Evolutionary conservation across 1,140 invertebrate species (phyloP).

Genomic region (Drosophila nigromelanica): DNA sequence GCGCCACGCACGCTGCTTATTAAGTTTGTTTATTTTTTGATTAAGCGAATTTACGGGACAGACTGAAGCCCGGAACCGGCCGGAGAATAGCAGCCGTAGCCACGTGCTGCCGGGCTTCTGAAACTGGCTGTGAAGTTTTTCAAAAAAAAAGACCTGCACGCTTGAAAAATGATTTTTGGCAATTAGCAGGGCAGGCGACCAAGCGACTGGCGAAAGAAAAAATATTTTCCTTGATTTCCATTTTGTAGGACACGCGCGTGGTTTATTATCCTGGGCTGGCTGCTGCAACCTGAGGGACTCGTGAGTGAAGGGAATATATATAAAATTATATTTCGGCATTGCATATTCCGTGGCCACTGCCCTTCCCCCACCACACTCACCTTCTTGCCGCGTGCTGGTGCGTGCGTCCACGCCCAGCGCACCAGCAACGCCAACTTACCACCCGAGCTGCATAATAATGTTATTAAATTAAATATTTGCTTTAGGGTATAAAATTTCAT

Average conservation of each 20-base stretch:
- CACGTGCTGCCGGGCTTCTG: constrained; percentile 24
- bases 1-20: constrained; percentile 48
- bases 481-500: constrained; percentile 79
- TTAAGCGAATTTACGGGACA: constrained; percentile 64
- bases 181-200: constrained; percentile 67
- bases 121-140: constrained; percentile 34
- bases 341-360: constrained; percentile 41
- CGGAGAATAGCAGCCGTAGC: constrained; percentile 17
- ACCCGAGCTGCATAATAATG: constrained; percentile 70
- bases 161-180: constrained; percentile 81
- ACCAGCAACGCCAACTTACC: constrained; percentile 39
- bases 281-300: constrained; percentile 73
- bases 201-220: constrained; percentile 15
- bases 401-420: constrained; percentile 64
- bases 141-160: constrained; percentile 26
- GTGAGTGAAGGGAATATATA: background rate
- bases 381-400: constrained; percentile 65
- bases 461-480: constrained; percentile 82
- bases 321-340: constrained; percentile 46
- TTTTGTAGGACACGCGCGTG: constrained; percentile 58
- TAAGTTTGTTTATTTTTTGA: constrained; percentile 73
- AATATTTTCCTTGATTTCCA: constrained; percentile 30
- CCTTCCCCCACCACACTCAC: background rate
- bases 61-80: constrained; percentile 17
- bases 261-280: constrained; percentile 69